Base-by-base conservation (phyloP, 1,140 invertebrate genomes). In the Bombus consobrinus region DNA sequence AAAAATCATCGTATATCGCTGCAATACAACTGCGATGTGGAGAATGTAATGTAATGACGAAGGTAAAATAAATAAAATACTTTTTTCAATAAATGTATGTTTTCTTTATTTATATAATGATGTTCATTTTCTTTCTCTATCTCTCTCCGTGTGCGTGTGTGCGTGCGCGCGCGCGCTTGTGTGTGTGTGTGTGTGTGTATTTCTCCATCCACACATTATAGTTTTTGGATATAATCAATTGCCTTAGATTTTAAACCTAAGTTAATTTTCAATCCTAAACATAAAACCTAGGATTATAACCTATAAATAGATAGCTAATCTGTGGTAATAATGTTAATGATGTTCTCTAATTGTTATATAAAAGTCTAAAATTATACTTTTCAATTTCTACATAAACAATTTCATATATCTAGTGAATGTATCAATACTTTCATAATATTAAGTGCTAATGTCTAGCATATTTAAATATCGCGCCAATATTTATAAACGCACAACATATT, bases 11-110 rank as follows among this genome's bases (percentile, higher is more conserved):
- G 57, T 81, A 90, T 72, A 39, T 71, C 76, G 59, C 69, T 90
- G 81, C 83, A 90, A 90, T 90, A 84, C 87, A 90, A 88, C 69
- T 90, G 87, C 83, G 83, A 83, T 90, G 68, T 82, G 87, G 71
- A 86, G 76, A 86, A 77, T 83, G 69, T 81, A 90, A 90, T 88
- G 89, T 90, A 90, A 88, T 78, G 41, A 82, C 77, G 32, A 75
- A 90, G 64, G 39, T 80, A 71, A 68, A 89, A 66, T 78, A 64
- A 90, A 90, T 90, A 90, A 90, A 90, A 83, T 90, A 90, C 83
- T 82, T 90, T 90, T 90, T 90, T 69, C 81, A 90, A 81, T 83
- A 90, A 62, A 64, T 69, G n/a, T 53, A 28, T 43, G 28, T 59
- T 71, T 62, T 32, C 9, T 28, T 57, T 87, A 41, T 32, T 72